Base-by-base conservation (phyloP, 2,888 invertebrate species). In the Didymodactylos carnosus region DNA sequence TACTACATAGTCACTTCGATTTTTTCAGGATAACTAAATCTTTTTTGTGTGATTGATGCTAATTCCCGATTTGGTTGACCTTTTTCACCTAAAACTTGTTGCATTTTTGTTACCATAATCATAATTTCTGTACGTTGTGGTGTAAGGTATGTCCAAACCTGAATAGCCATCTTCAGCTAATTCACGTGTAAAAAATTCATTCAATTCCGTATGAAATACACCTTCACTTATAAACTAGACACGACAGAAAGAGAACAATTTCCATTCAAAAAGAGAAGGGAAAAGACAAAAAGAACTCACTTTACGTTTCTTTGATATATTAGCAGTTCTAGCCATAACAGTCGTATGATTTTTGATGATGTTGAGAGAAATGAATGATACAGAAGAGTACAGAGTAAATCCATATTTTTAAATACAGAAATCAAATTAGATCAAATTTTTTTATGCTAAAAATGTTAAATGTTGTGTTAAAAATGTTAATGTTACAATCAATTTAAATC, bases 131-230 rank as follows among this genome's bases (percentile, higher is more conserved):
- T n/a, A n/a, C n/a, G n/a, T n/a, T n/a, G n/a, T n/a, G n/a, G n/a
- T n/a, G n/a, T n/a, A n/a, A n/a, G n/a, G n/a, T n/a, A n/a, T n/a
- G n/a, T n/a, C n/a, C n/a, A n/a, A n/a, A 78, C 97, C 97, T 78
- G 94, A 94, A 87, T 98, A 99, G 77, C 98, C 98, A 90, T 98
- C 97, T 85, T 99, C 98, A 75, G 97, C 95, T 79, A 98, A 87
- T 85, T 98, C 97, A 82, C 95, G 89, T 84, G 94, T 97, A 76
- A 99, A 87, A 84, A 98, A 98, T 87, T 97, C 94, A 85, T 98
- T 97, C 79, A 98, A 87, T 86, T 98, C 98, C 76, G 98, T 98
- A 86, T 94, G 94, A 88, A 99, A 97, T 79, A 99, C 92, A 83
- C 98, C 98, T 86, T 97, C 94, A 79, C 92, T 91, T 80, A 98